Evolutionary conservation across 1,140 invertebrate species (phyloP).

Genomic region (Ptiloglossa arizonensis): DNA sequence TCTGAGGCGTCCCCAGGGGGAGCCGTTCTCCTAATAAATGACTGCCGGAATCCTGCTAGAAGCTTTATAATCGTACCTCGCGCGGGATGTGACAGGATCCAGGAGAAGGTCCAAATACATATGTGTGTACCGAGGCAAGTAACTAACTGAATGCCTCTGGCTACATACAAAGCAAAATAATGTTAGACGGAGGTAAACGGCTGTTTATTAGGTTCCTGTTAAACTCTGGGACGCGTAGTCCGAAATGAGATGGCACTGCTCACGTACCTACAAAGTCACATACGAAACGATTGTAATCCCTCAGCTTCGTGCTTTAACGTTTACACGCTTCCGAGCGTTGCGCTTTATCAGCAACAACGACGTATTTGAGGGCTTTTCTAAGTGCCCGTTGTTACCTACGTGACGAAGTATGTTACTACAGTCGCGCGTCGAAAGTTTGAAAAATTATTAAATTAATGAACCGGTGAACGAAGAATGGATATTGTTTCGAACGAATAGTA

Average conservation of each 20-base stretch:
- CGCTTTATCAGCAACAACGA: conserved; percentile 30
- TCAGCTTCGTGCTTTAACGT: conserved; percentile 30
- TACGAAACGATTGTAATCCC: conserved; percentile 53
- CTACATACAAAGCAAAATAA: conserved; percentile 39
- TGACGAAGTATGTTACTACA: conserved; percentile 2
- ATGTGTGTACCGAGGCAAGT: conserved; percentile 4
- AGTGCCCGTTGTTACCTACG: too few species aligned
- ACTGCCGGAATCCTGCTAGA: conserved; percentile 33
- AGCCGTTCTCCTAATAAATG: conserved; percentile 46
- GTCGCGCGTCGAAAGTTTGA: too few species aligned
- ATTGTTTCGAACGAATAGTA: too few species aligned
- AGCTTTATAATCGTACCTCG: conserved; percentile 50
- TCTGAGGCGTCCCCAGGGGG: neutral
- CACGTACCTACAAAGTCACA: conserved; percentile 31
- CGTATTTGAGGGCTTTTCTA: conserved; percentile 11
- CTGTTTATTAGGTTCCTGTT: conserved; percentile 55
- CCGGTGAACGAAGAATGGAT: too few species aligned
- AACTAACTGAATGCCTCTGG: conserved; percentile 40
- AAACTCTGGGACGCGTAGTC: conserved; percentile 28
- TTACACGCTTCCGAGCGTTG: conserved; percentile 12
- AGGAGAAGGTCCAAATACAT: neutral
- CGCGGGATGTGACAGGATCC: conserved; percentile 29
- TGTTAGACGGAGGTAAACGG: conserved; percentile 49
- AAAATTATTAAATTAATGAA: too few species aligned
- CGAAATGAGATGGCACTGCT: conserved; percentile 42